phyloP scores from a whole-genome alignment of 1,140 invertebrate genomes.

The Neodiprion fabricii region DNA sequence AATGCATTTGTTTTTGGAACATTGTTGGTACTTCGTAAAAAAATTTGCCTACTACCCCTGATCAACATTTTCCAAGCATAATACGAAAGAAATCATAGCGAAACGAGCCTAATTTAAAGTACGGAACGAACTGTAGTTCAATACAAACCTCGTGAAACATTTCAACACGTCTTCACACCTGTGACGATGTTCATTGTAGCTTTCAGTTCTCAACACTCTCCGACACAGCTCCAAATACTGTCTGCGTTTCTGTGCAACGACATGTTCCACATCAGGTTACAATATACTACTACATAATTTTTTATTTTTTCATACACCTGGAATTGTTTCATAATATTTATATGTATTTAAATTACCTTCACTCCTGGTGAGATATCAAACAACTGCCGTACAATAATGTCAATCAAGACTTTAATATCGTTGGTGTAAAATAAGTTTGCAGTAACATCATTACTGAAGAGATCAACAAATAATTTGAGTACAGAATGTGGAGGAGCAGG shows the following conservation, averaged over 20 bases:
- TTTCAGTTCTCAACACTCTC: slow-evolving; percentile 77
- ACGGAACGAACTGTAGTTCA: not conserved
- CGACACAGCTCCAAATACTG: slow-evolving; percentile 80
- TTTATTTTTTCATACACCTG: slow-evolving; percentile 17
- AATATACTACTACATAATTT: slow-evolving; percentile 6
- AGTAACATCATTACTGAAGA: slow-evolving; percentile 78
- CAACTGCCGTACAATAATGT: slow-evolving; percentile 88
- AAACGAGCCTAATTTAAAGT: no score
- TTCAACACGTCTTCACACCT: slow-evolving; percentile 78
- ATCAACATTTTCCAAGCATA: not conserved
- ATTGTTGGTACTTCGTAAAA: slow-evolving; percentile 9
- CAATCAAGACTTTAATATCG: slow-evolving; percentile 90
- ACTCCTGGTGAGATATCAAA: slow-evolving; percentile 89
- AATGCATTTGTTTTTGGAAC: slow-evolving; percentile 4
- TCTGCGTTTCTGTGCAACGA: slow-evolving; percentile 67
- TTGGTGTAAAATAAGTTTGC: slow-evolving; percentile 91
- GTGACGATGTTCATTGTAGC: slow-evolving; percentile 77
- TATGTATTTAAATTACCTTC: slow-evolving; percentile 65
- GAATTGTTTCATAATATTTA: slow-evolving; percentile 12
- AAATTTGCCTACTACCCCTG: not conserved
- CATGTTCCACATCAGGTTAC: not conserved
- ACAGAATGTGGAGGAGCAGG: slow-evolving; percentile 83
- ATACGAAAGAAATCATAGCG: no score
- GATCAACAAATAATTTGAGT: slow-evolving; percentile 85
- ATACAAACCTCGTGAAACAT: slow-evolving; percentile 70